Base-by-base conservation (phyloP, 2,113 vertebrate species). In the Prinia subflava region DNA sequence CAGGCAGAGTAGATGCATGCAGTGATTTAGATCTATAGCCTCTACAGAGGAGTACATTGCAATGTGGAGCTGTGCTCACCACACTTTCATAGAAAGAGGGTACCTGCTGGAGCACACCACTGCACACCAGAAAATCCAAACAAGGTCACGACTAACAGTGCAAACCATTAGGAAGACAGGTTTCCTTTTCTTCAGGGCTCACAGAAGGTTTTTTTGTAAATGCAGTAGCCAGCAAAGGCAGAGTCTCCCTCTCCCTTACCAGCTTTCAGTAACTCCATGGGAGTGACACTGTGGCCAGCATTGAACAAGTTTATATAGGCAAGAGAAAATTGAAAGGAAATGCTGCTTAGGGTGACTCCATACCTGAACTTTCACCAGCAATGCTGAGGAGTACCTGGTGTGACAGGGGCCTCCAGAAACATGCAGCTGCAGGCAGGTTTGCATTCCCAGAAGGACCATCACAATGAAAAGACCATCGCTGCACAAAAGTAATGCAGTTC, bases 91-190 rank as follows among this genome's bases (percentile, higher is more conserved):
- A 55, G 30, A 47, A 63, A 71, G 27, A 71, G 5, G 3, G 5
- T 3, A 75, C 6, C 5, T 0, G 0, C 17, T 55, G 27, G 12
- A 82, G 15, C 13, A 39, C 22, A 24, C 8, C 12, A 11, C 12
- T 35, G 57, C 50, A 53, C 15, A 39, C 15, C 33, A 47, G 42
- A 88, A 91, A 82, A 85, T 33, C 33, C 35, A 67, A 27, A 37
- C 15, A 15, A 33, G 7, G 1, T 17, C 0, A 0, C 3, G 2
- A 18, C 4, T 84, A 2, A 33, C 0, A 2, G 42, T 28, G 41
- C 24, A 83, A 57, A 52, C 21, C 6, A 17, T 57, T 35, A 44
- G 27, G 31, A 63, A 74, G 15, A 21, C 17, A 62, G 16, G 7
- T 2, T 75, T 70, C 12, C 5, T 28, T 67, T 11, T 57, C 42